Conservation (phyloP, 1,140 invertebrate species). For the Sminthurides bifidus region DNA sequence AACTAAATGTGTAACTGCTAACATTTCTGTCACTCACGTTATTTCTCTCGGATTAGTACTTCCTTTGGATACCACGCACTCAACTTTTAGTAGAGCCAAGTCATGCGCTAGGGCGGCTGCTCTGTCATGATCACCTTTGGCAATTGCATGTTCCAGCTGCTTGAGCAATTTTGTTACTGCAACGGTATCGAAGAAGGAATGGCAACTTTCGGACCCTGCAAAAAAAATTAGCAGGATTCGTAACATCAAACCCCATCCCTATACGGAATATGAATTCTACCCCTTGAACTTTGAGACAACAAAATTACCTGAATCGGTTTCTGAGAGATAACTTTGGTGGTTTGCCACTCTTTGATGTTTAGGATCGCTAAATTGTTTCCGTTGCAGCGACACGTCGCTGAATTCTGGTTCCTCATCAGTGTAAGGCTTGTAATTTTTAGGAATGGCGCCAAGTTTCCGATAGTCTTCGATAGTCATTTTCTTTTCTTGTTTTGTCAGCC, state of each 20-base stretch:
- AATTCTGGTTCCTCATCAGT: too few species aligned
- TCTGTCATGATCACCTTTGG: constrained; percentile 50
- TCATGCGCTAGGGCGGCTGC: constrained; percentile 56
- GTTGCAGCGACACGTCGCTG: too few species aligned
- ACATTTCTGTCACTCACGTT: background rate
- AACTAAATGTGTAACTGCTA: constrained; percentile 1
- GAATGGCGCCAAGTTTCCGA: constrained; percentile 25
- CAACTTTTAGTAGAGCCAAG: constrained; percentile 53
- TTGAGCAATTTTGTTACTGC: constrained; percentile 50
- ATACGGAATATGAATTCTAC: too few species aligned
- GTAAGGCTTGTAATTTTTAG: constrained; percentile 23
- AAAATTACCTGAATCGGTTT: too few species aligned
- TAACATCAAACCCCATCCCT: background rate
- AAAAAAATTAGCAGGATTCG: background rate
- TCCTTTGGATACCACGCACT: constrained; percentile 43
- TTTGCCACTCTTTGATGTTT: too few species aligned
- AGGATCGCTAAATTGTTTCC: too few species aligned
- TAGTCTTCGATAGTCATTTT: constrained; percentile 23
- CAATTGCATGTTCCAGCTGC: constrained; percentile 54
- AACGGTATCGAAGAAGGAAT: constrained; percentile 38
- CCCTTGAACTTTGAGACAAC: too few species aligned
- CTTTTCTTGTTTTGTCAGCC: constrained; percentile 4
- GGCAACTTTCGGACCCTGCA: too few species aligned
- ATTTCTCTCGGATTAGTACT: background rate
- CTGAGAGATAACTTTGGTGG: too few species aligned